Percentiles rank a stretch among this genome's conserved stretches.
phyloP scores from a whole-genome alignment of 2,113 vertebrate genomes.

The Ifrita kowaldi region DNA sequence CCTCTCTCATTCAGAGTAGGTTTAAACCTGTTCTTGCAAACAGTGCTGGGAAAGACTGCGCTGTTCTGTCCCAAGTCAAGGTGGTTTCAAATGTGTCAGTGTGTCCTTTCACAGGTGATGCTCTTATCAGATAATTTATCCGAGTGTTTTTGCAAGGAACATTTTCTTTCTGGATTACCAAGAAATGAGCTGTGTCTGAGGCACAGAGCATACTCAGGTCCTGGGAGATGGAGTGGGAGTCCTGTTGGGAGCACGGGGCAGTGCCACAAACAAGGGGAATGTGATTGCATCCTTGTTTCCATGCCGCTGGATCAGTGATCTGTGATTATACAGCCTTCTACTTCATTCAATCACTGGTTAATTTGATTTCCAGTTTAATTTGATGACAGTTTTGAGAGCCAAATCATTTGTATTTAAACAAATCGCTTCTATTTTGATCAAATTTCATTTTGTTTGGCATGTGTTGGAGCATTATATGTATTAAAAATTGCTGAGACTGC shows the following conservation, averaged over 20 bases:
- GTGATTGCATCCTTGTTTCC: not conserved
- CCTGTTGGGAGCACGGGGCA: not conserved
- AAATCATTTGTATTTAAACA: constrained; percentile 48
- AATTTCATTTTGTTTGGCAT: constrained; percentile 19
- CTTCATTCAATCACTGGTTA: constrained; percentile 17
- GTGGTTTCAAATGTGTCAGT: not conserved
- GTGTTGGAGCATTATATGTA: not conserved
- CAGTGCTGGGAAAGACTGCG: not conserved
- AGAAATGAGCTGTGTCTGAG: not conserved
- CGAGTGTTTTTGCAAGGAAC: not conserved
- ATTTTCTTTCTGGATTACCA: not conserved
- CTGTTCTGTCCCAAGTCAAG: not conserved
- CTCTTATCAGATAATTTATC: not conserved
- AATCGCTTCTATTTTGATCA: constrained; percentile 43
- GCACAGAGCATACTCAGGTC: not conserved
- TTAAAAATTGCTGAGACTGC: not conserved
- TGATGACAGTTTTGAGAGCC: constrained; percentile 34
- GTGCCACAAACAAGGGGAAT: not conserved
- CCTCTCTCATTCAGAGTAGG: not conserved
- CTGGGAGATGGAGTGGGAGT: not conserved
- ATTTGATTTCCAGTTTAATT: constrained; percentile 59
- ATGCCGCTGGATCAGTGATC: not conserved
- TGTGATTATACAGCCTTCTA: constrained; percentile 18
- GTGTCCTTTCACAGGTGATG: not conserved
- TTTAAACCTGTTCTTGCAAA: not conserved